Evolutionary conservation across 2,113 vertebrate species (phyloP).

Genomic region (Hippocampus barbouri): DNA sequence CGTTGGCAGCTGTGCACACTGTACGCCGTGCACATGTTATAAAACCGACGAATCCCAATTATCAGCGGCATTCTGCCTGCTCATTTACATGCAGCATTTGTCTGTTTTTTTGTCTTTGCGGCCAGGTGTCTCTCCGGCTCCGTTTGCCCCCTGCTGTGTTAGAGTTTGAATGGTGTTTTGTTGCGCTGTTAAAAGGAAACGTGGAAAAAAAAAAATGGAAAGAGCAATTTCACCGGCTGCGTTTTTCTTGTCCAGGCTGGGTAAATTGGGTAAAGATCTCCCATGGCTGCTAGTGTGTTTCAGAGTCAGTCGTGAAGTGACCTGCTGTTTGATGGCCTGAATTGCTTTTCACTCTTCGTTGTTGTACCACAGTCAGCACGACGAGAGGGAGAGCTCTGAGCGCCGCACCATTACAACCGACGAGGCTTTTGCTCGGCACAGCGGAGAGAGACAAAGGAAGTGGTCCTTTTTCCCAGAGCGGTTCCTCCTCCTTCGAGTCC

Average conservation of each 20-base stretch:
- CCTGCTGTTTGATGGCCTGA: conserved; percentile 69
- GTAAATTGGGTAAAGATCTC: conserved; percentile 54
- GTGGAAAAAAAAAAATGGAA: not conserved
- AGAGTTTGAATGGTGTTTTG: conserved; percentile 6
- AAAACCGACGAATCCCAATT: conserved; percentile 52
- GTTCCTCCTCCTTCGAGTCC: conserved; percentile 11
- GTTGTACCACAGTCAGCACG: conserved; percentile 21
- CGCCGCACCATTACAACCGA: conserved; percentile 34
- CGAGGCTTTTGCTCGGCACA: conserved; percentile 33
- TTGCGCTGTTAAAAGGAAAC: not conserved
- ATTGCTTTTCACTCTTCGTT: conserved; percentile 49
- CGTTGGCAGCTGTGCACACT: conserved; percentile 65
- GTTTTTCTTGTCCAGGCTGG: conserved; percentile 40
- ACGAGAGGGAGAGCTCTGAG: conserved; percentile 20
- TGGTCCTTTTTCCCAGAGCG: conserved; percentile 13
- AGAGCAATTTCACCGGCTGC: conserved; percentile 30
- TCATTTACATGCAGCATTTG: conserved; percentile 44
- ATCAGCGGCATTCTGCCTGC: conserved; percentile 35
- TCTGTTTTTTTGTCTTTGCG: conserved; percentile 27
- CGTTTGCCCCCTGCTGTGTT: conserved; percentile 1
- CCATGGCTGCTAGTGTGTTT: conserved; percentile 50
- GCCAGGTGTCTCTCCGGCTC: conserved; percentile 12
- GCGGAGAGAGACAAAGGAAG: conserved; percentile 32
- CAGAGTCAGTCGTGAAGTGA: conserved; percentile 47
- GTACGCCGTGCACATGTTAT: conserved; percentile 46